phyloP scores from a whole-genome alignment of 2,113 vertebrate species.

The Pteropus alecto region DNA sequence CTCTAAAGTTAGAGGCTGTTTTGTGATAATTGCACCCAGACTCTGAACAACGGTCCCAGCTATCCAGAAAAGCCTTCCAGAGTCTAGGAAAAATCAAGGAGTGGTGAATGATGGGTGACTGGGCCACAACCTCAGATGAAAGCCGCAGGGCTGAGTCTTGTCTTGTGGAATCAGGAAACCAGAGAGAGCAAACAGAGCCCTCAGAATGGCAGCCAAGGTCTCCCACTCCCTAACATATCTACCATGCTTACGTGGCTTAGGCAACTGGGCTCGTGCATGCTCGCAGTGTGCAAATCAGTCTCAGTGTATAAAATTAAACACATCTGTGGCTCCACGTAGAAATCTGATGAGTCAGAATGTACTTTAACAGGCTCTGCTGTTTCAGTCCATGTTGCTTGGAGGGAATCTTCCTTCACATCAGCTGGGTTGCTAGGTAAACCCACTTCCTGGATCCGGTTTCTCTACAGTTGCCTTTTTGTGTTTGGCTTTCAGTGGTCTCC shows the following conservation, averaged over 20 bases:
- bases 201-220: not conserved
- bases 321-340: constrained; percentile 56
- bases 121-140: not conserved
- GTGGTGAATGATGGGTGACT: not conserved
- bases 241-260: not conserved
- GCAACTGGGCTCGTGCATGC: constrained; percentile 30
- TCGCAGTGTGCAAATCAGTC: not conserved
- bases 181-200: not conserved
- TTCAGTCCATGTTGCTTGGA: not conserved
- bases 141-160: not conserved
- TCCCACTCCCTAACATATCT: not conserved
- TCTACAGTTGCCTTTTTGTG: not conserved
- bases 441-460: not conserved
- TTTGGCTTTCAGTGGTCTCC: constrained; percentile 4
- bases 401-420: not conserved
- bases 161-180: constrained; percentile 15
- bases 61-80: constrained; percentile 36
- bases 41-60: not conserved
- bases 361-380: not conserved
- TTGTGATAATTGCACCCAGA: constrained; percentile 52
- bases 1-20: constrained; percentile 33
- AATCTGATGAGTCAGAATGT: constrained; percentile 53
- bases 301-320: constrained; percentile 54
- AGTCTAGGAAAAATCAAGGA: not conserved
- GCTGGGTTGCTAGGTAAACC: constrained; percentile 28